Evolutionary conservation across 2,888 invertebrate species (phyloP).

Genomic region (Sphinx pinastri): DNA sequence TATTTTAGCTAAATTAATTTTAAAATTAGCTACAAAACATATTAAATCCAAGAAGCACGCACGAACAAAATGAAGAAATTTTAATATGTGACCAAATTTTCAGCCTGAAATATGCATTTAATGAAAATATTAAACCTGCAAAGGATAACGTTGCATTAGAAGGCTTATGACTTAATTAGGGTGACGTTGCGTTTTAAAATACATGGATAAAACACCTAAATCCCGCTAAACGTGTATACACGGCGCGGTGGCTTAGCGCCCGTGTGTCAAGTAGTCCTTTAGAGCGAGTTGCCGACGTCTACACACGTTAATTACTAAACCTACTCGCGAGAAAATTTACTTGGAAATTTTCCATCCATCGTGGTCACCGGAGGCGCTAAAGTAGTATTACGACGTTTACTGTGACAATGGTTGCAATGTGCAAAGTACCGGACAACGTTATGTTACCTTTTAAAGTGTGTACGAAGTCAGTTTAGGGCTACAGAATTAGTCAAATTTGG

Average conservation of each 20-base stretch:
- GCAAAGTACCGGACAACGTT: too few relatives aligned
- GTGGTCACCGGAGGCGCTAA: conserved; percentile 5
- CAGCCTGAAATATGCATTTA: neutral
- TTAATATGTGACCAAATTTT: neutral
- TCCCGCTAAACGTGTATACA: neutral
- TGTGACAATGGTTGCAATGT: neutral
- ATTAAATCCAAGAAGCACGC: neutral
- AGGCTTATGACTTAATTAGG: conserved; percentile 16
- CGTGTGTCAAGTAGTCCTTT: conserved; percentile 12
- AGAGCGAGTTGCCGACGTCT: conserved; percentile 1
- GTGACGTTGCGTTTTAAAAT: conserved; percentile 6
- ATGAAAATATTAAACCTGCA: neutral
- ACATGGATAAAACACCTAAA: conserved; percentile 8
- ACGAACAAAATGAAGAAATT: neutral
- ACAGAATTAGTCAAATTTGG: too few relatives aligned
- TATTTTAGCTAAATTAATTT: too few relatives aligned
- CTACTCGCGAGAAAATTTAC: conserved; percentile 3
- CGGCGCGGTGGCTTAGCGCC: conserved; percentile 5
- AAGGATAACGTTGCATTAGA: neutral
- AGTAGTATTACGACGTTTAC: neutral
- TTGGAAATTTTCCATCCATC: neutral
- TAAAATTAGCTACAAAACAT: too few relatives aligned
- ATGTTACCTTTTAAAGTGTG: too few relatives aligned
- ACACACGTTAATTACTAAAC: conserved; percentile 20
- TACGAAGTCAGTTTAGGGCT: too few relatives aligned